A percentile compares a stretch with the other conserved stretches of the same genome.
phyloP scores from a whole-genome alignment of 2,113 vertebrate genomes.

The Aspiorhynchus laticeps region DNA sequence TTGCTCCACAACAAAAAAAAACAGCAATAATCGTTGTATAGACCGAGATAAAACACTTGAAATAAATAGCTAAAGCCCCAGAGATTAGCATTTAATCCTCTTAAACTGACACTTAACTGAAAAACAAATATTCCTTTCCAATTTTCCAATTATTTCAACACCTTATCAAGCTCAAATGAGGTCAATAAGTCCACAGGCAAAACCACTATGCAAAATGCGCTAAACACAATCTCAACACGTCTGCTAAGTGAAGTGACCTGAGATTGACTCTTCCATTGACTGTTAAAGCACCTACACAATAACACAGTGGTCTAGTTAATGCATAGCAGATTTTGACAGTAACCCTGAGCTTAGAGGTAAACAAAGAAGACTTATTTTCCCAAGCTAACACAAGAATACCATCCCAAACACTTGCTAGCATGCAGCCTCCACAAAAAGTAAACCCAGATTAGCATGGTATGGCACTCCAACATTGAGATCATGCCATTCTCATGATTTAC shows the following conservation, averaged over 20 bases:
- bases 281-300: not conserved
- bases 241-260: not conserved
- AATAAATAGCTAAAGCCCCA: not conserved
- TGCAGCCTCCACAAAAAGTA: not conserved
- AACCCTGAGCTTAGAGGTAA: not conserved
- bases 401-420: not conserved
- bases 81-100: not conserved
- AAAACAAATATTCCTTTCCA: conserved; percentile 29
- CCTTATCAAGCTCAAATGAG: conserved; percentile 57
- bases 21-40: not conserved
- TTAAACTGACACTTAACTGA: not conserved
- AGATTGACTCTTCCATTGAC: not conserved
- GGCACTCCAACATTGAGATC: conserved; percentile 15
- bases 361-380: not conserved
- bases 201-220: not conserved
- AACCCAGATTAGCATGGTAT: not conserved
- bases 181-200: conserved; percentile 49
- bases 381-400: not conserved
- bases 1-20: not conserved
- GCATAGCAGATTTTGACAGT: not conserved
- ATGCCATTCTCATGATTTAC: not conserved
- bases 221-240: not conserved
- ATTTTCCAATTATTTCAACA: conserved; percentile 20
- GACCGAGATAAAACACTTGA: not conserved
- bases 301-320: not conserved